Base-by-base conservation (phyloP, 2,113 vertebrate species). In the Henicopernis longicauda region DNA sequence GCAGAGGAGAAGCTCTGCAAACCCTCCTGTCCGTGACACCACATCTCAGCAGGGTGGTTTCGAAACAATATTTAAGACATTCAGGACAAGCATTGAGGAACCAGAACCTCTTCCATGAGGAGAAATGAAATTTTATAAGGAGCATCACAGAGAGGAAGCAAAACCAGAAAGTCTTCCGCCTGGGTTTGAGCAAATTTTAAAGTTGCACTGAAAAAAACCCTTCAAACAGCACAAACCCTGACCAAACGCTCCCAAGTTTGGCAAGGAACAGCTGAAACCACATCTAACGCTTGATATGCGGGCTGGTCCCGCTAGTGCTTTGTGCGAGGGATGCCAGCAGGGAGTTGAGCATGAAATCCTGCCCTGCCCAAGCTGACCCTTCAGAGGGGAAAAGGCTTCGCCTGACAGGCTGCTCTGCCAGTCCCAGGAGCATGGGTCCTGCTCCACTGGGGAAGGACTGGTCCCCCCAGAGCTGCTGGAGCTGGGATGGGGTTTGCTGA, bases 371-470 rank as follows among this genome's bases (percentile, higher is more conserved):
- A 11, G 45, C 72, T 6, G n/a, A 34, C n/a, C 55, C 16, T 67
- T 57, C 0, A 0, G 29, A 17, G 25, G 55, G 23, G 55, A 45
- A 49, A 50, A 49, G 26, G 25, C 44, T 71, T 38, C 0, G 2
- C 20, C 54, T 19, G 25, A 6, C 3, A 4, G 72, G 44, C 38
- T 6, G 36, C 31, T 34, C 22, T 10, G 13, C 18, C 44, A 25
- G 76, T 38, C 29, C 76, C 14, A 10, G 59, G 29, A 25, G 45
- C 19, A 4, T 6, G 2, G 32, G 11, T 13, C 20, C 58, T 42
- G 36, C 42, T 69, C 29, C 2, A 1, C 42, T n/a, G 34, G 49
- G 34, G 50, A n/a, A 16, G 50, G 34, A 52, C 27, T 1, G 31
- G 67, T 36, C 9, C 10, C 10, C 61, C 40, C 15, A 4, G 47